phyloP scores from a whole-genome alignment of 2,113 vertebrate species.

The Atherinomorus stipes region DNA sequence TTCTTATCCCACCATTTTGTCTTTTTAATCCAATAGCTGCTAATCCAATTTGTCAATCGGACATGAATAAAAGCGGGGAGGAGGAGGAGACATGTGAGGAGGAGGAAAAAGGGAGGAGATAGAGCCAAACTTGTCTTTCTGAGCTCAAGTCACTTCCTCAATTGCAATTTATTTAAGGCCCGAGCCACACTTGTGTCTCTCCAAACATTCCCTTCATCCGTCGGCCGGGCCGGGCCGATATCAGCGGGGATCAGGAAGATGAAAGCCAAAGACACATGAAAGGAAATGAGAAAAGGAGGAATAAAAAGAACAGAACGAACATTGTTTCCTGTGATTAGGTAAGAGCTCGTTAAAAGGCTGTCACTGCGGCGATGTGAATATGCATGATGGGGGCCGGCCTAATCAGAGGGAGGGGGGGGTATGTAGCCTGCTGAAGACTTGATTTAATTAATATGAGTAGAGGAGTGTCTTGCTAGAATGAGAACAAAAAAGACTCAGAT shows the following conservation, averaged over 20 bases:
- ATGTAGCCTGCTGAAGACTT: slow-evolving; percentile 92
- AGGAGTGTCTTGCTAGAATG: slow-evolving; percentile 90
- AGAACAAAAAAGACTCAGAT: slow-evolving; percentile 81
- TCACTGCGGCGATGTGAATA: slow-evolving; percentile 95
- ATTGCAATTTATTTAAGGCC: slow-evolving; percentile 92
- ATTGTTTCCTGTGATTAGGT: slow-evolving; percentile 98
- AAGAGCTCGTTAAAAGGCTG: slow-evolving; percentile 98
- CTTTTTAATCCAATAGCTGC: slow-evolving; percentile 97
- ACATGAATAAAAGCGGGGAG: slow-evolving; percentile 86
- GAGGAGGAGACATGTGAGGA: slow-evolving; percentile 29
- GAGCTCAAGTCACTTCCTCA: slow-evolving; percentile 90
- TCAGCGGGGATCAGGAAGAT: slow-evolving; percentile 87
- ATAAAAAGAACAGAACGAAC: slow-evolving; percentile 94
- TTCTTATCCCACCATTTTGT: slow-evolving; percentile 93
- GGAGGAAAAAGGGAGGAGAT: slow-evolving; percentile 76
- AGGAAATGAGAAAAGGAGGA: slow-evolving; percentile 72
- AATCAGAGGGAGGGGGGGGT: slow-evolving; percentile 92
- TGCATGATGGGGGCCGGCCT: slow-evolving; percentile 92
- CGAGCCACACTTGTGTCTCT: slow-evolving; percentile 79
- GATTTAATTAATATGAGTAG: slow-evolving; percentile 99
- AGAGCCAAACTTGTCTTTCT: slow-evolving; percentile 89
- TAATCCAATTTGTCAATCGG: slow-evolving; percentile 99
- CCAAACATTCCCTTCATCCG: slow-evolving; percentile 86
- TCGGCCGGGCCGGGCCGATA: slow-evolving; percentile 79
- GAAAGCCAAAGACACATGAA: slow-evolving; percentile 82